Conservation (phyloP, 2,888 invertebrate genomes). For the Branchellion lobata region DNA sequence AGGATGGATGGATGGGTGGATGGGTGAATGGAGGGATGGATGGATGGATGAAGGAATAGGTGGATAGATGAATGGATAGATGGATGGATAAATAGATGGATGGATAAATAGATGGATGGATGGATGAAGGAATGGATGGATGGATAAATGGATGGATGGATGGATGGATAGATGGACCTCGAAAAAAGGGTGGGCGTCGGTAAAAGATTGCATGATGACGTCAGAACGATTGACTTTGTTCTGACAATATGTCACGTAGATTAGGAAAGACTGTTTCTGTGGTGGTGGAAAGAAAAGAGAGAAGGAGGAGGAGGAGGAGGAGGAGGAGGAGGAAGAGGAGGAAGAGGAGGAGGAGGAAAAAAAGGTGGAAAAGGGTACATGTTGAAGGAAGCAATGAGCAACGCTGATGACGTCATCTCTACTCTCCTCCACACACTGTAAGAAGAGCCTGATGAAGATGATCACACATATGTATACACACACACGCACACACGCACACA, state of each 20-base stretch:
- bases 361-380: background rate
- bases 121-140: no score
- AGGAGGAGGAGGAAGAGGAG: background rate
- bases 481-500: no score
- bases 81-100: no score
- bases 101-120: no score
- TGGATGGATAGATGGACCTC: background rate
- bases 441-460: background rate
- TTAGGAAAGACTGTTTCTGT: background rate
- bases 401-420: background rate
- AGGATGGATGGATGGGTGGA: no score
- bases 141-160: no score
- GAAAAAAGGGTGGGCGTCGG: background rate
- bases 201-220: background rate
- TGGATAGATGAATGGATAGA: no score
- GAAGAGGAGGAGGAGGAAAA: background rate
- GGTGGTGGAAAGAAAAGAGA: background rate
- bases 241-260: background rate
- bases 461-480: no score
- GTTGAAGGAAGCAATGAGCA: background rate
- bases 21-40: no score
- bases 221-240: background rate
- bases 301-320: background rate
- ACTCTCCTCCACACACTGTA: background rate
- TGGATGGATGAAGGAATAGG: no score